Evolutionary conservation across 2,797 vertebrate species (phyloP).

Genomic region (Orientallactaga sibirica): DNA sequence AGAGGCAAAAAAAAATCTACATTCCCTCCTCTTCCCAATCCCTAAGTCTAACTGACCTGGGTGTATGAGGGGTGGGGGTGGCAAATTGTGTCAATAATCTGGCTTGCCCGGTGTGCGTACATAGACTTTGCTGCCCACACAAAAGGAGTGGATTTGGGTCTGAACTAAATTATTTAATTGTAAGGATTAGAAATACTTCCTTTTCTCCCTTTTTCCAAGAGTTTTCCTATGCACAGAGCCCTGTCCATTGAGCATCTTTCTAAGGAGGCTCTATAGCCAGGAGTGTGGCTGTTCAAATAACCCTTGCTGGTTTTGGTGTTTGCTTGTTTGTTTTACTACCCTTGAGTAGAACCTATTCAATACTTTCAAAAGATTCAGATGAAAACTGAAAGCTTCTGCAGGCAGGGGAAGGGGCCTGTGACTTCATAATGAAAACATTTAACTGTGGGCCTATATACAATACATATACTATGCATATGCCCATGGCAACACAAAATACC

Average conservation of each 20-base stretch:
- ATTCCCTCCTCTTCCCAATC: neutral
- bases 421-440: slow-evolving; percentile 46
- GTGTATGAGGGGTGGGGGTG: neutral
- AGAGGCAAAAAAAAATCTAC: slow-evolving; percentile 21
- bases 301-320: slow-evolving; percentile 34
- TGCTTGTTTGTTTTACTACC: neutral
- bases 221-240: neutral
- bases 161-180: slow-evolving; percentile 38
- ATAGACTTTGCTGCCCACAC: slow-evolving; percentile 39
- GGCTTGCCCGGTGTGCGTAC: neutral
- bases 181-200: neutral
- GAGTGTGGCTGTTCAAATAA: neutral
- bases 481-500: neutral
- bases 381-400: slow-evolving; percentile 45
- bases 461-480: neutral
- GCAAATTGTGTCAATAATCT: neutral
- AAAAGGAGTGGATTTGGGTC: slow-evolving; percentile 63
- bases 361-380: slow-evolving; percentile 43
- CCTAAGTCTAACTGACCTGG: neutral
- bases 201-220: neutral
- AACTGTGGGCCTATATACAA: neutral
- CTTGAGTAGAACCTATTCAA: slow-evolving; percentile 33
- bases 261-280: neutral
- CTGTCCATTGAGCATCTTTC: neutral
- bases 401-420: neutral